phyloP scores from a whole-genome alignment of 2,888 invertebrate genomes.

The Patella pellucida region DNA sequence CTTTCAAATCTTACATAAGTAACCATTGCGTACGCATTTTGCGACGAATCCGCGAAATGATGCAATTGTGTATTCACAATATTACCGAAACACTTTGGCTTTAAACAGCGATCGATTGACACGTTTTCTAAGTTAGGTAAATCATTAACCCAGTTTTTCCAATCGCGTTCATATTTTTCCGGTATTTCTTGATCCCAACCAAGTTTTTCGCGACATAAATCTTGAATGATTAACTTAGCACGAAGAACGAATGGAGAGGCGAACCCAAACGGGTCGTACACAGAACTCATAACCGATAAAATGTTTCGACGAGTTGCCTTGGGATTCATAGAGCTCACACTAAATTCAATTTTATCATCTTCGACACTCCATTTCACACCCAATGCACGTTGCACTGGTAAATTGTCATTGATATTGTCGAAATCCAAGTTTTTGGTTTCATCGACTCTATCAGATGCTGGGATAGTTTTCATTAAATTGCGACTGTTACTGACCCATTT shows the following conservation, averaged over 20 bases:
- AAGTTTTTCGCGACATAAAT: not conserved
- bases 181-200: slow-evolving; percentile 13
- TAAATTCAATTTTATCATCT: slow-evolving; percentile 11
- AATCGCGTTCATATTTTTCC: not conserved
- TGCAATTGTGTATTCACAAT: slow-evolving; percentile 5
- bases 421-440: slow-evolving; percentile 20
- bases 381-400: slow-evolving; percentile 35
- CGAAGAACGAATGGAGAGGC: not conserved
- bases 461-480: slow-evolving; percentile 35
- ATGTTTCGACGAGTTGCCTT: slow-evolving; percentile 11
- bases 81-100: not conserved
- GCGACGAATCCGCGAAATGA: slow-evolving; percentile 16
- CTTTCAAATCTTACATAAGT: slow-evolving; percentile 10
- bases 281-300: slow-evolving; percentile 4
- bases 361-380: slow-evolving; percentile 26
- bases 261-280: slow-evolving; percentile 13
- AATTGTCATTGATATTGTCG: slow-evolving; percentile 19
- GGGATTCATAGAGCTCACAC: not conserved
- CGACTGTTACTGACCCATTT: slow-evolving; percentile 37
- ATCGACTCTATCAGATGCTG: slow-evolving; percentile 28
- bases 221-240: slow-evolving; percentile 12
- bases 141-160: slow-evolving; percentile 16
- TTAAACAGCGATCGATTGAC: not conserved
- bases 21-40: not conserved
- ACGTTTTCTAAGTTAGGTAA: slow-evolving; percentile 10